Conservation (phyloP, 2,113 vertebrate genomes). For the Pampusana beccarii region DNA sequence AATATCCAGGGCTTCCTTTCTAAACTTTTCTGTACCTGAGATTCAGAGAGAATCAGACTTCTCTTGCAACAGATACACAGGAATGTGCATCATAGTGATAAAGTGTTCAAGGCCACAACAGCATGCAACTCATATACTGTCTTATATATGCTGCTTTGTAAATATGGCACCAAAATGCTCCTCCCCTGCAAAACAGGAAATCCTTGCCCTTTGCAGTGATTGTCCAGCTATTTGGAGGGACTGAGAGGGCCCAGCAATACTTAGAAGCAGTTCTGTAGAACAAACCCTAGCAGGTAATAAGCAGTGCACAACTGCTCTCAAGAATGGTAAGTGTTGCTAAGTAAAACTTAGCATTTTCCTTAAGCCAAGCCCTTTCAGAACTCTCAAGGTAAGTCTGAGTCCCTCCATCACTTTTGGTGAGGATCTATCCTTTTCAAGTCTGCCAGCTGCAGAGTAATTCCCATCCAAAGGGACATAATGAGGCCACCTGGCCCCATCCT, state of each 20-base stretch:
- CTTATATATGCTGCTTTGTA: background rate
- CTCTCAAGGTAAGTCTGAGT: background rate
- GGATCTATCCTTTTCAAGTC: background rate
- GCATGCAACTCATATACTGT: fast-evolving
- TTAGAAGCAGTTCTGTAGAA: background rate
- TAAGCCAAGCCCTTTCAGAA: background rate
- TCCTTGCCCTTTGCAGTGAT: background rate
- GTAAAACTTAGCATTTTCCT: background rate
- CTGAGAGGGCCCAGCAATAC: background rate
- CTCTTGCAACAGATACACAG: background rate
- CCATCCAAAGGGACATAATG: background rate
- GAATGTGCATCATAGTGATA: background rate
- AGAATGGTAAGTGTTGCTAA: background rate
- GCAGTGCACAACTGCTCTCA: background rate
- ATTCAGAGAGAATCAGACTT: background rate
- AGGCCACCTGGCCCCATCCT: background rate
- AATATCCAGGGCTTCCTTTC: background rate
- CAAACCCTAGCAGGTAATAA: background rate
- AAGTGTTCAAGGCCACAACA: background rate
- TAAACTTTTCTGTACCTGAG: background rate
- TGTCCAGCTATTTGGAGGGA: background rate
- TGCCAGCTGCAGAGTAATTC: background rate
- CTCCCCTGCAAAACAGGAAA: background rate
- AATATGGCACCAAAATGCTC: background rate
- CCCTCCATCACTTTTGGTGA: background rate